Evolutionary conservation across 2,113 vertebrate species (phyloP), one percentile per base, ranked within the genome.

Genomic region (Thinocorus orbignyianus): DNA sequence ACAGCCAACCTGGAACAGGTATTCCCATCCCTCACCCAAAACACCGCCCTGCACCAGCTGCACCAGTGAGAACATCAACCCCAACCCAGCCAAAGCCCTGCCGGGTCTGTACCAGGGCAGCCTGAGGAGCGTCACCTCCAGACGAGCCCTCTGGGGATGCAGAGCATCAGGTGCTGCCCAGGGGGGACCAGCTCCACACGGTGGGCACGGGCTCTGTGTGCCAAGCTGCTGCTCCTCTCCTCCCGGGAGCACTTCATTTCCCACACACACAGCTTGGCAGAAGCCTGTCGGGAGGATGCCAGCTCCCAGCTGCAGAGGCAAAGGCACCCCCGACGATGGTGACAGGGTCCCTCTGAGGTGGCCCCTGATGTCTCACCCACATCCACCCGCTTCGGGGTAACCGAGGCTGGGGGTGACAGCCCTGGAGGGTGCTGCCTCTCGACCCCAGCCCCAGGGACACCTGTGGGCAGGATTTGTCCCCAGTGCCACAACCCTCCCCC

Each of bases 401-500:
- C n/a, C 1, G 3, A n/a, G 60, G 28, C 8, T 19, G 19, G 44
- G 42, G 37, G 52, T 7, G 17, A 19, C 44, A 33, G 57, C 66
- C 19, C 49, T 12, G 44, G 19, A 51, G 25, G 17, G 33, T 51
- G 5, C 42, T 82, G 62, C 65, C 58, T 37, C 72, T 35, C 4
- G 3, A n/a, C 33, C 26, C 51, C 73, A 33, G 60, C 66, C 26
- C 3, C 41, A 28, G 66, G 54, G 13, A 7, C 19, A n/a, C 11
- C 5, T 3, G 1, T 6, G 20, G 28, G 9, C 18, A 31, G 15
- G 69, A 30, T 57, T 16, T 68, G 33, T 18, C 31, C 61, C 77
- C 55, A 1, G 1, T 19, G 6, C 9, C 2, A 0, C 1, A 1
- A 17, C 31, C 24, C 31, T 61, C 25, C 11, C 25, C 28, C n/a